These are phyloP conservation scores for Tamandua tetradactyla DNA, from an alignment of 2,797 vertebrate genomes.

Conservation along the genomic window DNA sequence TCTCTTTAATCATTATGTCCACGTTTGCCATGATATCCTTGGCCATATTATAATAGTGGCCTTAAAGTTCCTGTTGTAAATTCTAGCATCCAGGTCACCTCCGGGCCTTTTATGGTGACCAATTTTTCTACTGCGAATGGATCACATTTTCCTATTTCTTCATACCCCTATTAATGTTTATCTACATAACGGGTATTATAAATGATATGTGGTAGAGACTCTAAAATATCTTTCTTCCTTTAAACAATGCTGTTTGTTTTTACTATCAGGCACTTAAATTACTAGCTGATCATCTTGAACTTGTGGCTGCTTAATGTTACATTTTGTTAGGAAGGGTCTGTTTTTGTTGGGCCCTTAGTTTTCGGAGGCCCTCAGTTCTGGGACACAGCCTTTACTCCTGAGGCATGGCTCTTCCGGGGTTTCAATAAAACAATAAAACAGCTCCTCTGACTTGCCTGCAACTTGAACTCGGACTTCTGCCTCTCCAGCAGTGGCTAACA, in stretches of 20 bases:
- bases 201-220: not conserved
- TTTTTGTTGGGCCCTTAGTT: not conserved
- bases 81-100: not conserved
- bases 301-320: not conserved
- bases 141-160: conserved; percentile 11
- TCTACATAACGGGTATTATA: not conserved
- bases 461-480: conserved; percentile 3
- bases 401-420: not conserved
- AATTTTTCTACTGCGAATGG: not conserved
- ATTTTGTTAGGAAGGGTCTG: not conserved
- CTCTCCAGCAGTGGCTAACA: not conserved
- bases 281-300: not conserved
- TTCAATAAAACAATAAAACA: not conserved
- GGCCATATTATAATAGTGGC: not conserved
- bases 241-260: not conserved
- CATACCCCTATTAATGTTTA: not conserved
- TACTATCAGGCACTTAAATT: not conserved
- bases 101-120: not conserved
- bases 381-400: not conserved
- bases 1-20: not conserved
- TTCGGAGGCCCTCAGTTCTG: not conserved
- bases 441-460: not conserved
- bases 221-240: conserved; percentile 25
- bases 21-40: not conserved
- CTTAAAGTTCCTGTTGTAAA: conserved; percentile 21